These are phyloP conservation scores for Aphelocoma coerulescens DNA, from an alignment of 2,113 vertebrate genomes.

Conservation along the genomic window DNA sequence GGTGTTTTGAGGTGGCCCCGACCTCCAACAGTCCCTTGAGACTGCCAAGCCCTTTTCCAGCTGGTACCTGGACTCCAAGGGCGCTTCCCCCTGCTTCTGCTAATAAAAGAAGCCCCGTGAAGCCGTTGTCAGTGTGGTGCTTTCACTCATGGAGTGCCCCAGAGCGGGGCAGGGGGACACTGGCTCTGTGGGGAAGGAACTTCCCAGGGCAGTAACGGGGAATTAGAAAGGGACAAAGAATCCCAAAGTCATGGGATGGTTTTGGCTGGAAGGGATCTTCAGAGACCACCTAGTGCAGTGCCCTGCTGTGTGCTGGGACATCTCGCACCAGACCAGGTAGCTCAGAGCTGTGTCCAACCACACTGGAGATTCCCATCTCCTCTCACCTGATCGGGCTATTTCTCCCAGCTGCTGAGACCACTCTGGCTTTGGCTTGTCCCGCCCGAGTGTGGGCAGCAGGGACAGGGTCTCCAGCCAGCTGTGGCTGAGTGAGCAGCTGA, in stretches of 20 bases:
- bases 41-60: neutral
- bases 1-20: accelerated
- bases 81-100: neutral
- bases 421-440: neutral
- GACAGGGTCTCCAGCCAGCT: neutral
- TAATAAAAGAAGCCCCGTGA: neutral
- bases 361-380: neutral
- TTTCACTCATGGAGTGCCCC: neutral
- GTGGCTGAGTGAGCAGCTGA: neutral
- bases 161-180: neutral
- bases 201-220: accelerated
- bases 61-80: neutral
- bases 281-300: neutral
- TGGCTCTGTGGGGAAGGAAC: neutral
- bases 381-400: neutral
- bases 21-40: neutral
- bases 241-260: accelerated
- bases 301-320: neutral
- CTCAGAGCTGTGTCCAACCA: neutral
- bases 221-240: neutral
- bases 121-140: neutral
- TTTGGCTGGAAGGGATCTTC: neutral
- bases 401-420: neutral
- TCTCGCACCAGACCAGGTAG: neutral
- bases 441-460: neutral